Evolutionary conservation across 1,140 invertebrate genomes (phyloP).

Genomic region (Drosophila quadrilineata): DNA sequence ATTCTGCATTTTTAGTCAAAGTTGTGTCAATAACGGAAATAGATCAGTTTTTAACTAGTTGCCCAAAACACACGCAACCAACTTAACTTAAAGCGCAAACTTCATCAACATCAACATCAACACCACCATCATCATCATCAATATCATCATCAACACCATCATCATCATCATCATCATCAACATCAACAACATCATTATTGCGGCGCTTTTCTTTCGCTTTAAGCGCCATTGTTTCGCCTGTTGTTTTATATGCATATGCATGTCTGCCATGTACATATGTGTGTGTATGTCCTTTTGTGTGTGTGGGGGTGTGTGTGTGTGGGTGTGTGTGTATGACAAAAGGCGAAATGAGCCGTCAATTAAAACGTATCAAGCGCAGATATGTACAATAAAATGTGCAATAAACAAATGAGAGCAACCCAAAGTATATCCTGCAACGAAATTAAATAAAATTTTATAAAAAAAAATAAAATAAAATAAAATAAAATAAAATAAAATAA

Average conservation of each 20-base stretch:
- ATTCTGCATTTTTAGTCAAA: slow-evolving; percentile 50
- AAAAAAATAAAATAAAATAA: neutral
- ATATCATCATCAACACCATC: too few species aligned
- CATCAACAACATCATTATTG: too few species aligned
- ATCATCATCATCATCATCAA: too few species aligned
- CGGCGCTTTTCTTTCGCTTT: slow-evolving; percentile 21
- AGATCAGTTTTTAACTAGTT: slow-evolving; percentile 63
- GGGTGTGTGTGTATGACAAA: neutral
- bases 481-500: too few species aligned
- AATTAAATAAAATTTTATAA: neutral
- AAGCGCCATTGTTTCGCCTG: slow-evolving; percentile 3
- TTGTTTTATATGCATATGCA: neutral
- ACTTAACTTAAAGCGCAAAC: slow-evolving; percentile 5
- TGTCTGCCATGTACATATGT: neutral
- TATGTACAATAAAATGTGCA: neutral
- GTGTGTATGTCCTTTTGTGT: neutral
- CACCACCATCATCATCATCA: too few species aligned
- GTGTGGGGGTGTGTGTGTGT: neutral
- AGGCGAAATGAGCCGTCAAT: slow-evolving; percentile 67
- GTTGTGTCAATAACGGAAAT: slow-evolving; percentile 63
- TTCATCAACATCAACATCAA: too few species aligned
- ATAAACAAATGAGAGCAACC: neutral
- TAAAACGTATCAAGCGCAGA: slow-evolving; percentile 57
- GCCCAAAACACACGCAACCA: too few species aligned
- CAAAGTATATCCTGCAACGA: slow-evolving; percentile 9